Conservation (phyloP, 92 coral and sea anemone species). For the Phenganax subtilis region DNA sequence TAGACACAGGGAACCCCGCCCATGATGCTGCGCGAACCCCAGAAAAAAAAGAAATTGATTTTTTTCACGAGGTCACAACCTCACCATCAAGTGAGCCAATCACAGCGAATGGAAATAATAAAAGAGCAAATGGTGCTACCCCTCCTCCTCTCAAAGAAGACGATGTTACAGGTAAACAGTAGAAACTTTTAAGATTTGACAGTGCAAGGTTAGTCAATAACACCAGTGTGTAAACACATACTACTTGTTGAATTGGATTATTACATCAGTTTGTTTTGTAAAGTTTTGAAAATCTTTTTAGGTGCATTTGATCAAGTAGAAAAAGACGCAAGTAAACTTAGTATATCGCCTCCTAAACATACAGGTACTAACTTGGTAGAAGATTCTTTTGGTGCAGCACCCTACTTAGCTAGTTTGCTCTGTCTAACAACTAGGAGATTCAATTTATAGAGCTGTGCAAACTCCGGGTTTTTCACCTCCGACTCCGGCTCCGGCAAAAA, state of each 20-base stretch:
- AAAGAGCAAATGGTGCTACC: slow-evolving; percentile 53
- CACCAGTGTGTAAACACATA: neutral
- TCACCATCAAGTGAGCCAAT: slow-evolving; percentile 40
- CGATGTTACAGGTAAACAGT: slow-evolving; percentile 27
- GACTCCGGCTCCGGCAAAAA: too few species aligned
- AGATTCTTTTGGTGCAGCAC: too few species aligned
- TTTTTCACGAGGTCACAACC: slow-evolving; percentile 77
- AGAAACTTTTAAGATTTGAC: neutral
- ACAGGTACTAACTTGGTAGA: slow-evolving; percentile 52
- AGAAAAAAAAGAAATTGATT: slow-evolving; percentile 76
- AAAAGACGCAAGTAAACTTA: slow-evolving; percentile 58
- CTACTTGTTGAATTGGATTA: neutral
- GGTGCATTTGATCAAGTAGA: slow-evolving; percentile 55
- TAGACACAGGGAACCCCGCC: slow-evolving; percentile 10
- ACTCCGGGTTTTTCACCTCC: too few species aligned
- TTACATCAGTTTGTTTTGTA: neutral
- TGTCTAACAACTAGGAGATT: too few species aligned
- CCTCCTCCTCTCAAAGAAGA: slow-evolving; percentile 16
- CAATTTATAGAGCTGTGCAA: too few species aligned
- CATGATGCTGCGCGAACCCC: slow-evolving; percentile 57
- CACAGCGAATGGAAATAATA: slow-evolving; percentile 69
- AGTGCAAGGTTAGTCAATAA: neutral
- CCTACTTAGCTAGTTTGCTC: too few species aligned
- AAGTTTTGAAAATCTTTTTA: neutral
- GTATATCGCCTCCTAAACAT: slow-evolving; percentile 95